Evolutionary conservation across 2,113 vertebrate species (phyloP).

Genomic region (Eupsittula cactorum): DNA sequence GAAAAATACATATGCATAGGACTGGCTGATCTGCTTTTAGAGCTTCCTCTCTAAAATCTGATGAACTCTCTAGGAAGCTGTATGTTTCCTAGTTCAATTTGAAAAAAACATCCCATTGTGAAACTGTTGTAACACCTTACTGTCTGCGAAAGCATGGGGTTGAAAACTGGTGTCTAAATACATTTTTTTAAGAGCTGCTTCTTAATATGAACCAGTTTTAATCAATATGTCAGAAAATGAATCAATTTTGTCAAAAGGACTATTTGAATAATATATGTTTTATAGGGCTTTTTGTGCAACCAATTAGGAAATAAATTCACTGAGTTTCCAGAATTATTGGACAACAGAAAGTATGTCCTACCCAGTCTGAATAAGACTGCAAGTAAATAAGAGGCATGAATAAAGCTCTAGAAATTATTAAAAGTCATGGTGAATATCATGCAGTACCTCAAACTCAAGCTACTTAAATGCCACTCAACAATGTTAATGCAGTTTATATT

Average conservation of each 20-base stretch:
- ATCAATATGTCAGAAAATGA: background rate
- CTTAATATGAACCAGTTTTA: background rate
- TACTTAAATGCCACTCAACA: background rate
- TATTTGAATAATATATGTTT: background rate
- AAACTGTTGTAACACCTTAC: background rate
- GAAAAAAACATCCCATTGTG: background rate
- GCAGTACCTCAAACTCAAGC: background rate
- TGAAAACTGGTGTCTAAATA: background rate
- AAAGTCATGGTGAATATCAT: background rate
- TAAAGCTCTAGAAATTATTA: background rate
- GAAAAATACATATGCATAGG: constrained; percentile 1
- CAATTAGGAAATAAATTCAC: background rate
- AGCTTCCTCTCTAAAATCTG: background rate
- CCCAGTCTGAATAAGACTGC: rapidly evolving
- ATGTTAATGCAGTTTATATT: background rate
- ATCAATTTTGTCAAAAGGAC: background rate
- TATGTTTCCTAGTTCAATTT: background rate
- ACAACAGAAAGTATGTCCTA: background rate
- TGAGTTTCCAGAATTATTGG: background rate
- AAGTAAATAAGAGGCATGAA: background rate
- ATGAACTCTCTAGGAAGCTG: background rate
- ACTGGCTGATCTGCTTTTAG: constrained; percentile 9
- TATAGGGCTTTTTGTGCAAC: background rate
- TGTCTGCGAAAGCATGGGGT: background rate
- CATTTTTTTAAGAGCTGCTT: background rate